phyloP scores from a whole-genome alignment of 2,888 invertebrate genomes.

The Lomographa bimaculata region DNA sequence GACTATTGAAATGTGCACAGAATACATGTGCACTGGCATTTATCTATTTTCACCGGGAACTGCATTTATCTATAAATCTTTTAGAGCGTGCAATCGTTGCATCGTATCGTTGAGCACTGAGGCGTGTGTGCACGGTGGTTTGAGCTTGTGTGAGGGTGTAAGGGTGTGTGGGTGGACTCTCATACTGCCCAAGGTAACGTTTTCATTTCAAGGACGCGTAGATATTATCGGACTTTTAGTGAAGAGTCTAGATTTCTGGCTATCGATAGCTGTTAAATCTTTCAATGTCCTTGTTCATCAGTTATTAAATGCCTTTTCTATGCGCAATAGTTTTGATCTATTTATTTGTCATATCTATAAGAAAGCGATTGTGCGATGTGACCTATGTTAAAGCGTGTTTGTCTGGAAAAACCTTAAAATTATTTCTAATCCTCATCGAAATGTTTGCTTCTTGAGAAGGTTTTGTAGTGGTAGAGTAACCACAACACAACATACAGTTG shows the following conservation, averaged over 20 bases:
- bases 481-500: no score
- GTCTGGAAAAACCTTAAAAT: no score
- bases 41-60: constrained; percentile 84
- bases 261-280: no score
- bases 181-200: constrained; percentile 44
- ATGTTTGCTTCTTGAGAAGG: no score
- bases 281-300: no score
- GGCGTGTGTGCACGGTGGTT: constrained; percentile 56
- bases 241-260: constrained; percentile 35
- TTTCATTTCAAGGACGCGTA: constrained; percentile 58
- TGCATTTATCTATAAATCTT: constrained; percentile 83
- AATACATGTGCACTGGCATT: constrained; percentile 78
- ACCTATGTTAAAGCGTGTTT: no score
- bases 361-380: no score
- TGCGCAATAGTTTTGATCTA: no score
- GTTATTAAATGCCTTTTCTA: no score
- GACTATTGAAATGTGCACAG: constrained; percentile 79
- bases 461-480: no score
- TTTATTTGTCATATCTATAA: no score
- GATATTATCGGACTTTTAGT: constrained; percentile 32
- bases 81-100: constrained; percentile 84
- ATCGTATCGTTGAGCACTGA: constrained; percentile 78
- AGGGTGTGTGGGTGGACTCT: constrained; percentile 46
- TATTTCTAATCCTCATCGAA: no score
- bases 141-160: constrained; percentile 22